Evolutionary conservation across 2,888 invertebrate species (phyloP).

Genomic region (Cephus pulcher): DNA sequence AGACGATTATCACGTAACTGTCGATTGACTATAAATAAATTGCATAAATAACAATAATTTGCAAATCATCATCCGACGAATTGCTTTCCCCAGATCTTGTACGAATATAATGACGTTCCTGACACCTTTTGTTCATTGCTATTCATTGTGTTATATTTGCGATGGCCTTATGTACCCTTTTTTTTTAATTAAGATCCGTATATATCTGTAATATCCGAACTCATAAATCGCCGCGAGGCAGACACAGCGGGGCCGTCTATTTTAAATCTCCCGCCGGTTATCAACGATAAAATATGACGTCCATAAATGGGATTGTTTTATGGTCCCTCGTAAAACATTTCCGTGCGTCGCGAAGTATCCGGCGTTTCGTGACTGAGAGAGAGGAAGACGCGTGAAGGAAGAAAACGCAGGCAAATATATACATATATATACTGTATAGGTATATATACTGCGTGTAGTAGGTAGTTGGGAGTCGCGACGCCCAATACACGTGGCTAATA

Average conservation of each 20-base stretch:
- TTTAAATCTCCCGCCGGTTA: conserved; percentile 22
- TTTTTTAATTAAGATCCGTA: conserved; percentile 20
- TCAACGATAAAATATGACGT: conserved; percentile 21
- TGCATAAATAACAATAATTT: neutral
- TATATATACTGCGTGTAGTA: neutral
- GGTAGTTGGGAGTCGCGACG: neutral
- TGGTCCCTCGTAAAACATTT: conserved; percentile 5
- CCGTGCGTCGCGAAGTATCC: conserved; percentile 4
- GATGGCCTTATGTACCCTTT: neutral
- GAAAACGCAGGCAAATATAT: neutral
- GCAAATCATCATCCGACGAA: neutral
- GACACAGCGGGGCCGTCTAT: conserved; percentile 18
- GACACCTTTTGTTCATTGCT: neutral
- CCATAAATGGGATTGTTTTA: conserved; percentile 7
- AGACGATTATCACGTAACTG: too few relatives aligned
- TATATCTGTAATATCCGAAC: conserved; percentile 18
- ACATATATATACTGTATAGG: neutral
- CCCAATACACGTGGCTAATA: neutral
- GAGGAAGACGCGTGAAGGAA: neutral
- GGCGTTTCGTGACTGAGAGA: neutral
- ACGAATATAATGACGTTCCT: neutral
- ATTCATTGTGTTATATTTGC: neutral
- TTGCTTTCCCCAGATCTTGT: neutral
- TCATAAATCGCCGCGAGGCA: conserved; percentile 16
- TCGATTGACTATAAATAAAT: neutral